Evolutionary conservation across 92 coral and sea anemone species (phyloP).

Genomic region (Virgularia gustaviana): DNA sequence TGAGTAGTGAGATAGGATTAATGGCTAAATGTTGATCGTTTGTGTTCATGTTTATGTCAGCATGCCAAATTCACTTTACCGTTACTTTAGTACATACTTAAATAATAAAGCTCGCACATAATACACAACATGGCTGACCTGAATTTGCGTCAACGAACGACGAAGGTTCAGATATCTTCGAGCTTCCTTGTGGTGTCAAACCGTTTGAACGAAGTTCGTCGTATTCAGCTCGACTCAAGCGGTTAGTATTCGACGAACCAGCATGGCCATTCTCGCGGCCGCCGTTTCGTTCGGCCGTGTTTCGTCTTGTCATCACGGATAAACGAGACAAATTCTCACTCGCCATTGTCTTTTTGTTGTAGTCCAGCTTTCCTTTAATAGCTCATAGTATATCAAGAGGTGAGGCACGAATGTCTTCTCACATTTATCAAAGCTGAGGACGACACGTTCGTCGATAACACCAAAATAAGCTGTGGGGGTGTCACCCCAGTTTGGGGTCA

Average conservation of each 20-base stretch:
- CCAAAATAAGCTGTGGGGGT: too few relatives aligned
- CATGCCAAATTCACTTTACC: background rate
- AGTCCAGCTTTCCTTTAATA: background rate
- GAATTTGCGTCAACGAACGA: background rate
- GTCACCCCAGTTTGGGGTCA: too few relatives aligned
- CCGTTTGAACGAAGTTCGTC: conserved; percentile 27
- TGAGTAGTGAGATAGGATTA: too few relatives aligned
- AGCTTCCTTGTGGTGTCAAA: conserved; percentile 7
- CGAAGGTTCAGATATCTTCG: conserved; percentile 25
- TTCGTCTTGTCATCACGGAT: background rate
- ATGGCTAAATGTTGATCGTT: too few relatives aligned
- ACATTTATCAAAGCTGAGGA: too few relatives aligned
- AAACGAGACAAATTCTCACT: background rate
- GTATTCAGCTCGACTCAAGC: conserved; percentile 35
- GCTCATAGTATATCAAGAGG: background rate
- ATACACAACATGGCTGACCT: background rate
- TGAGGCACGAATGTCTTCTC: background rate
- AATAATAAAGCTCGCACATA: background rate
- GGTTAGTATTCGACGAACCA: background rate
- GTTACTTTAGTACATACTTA: background rate
- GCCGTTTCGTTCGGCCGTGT: background rate
- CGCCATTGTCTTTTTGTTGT: conserved; percentile 3
- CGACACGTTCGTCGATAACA: too few relatives aligned
- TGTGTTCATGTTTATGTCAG: background rate
- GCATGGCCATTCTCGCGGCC: conserved; percentile 25